A percentile compares a stretch with the other conserved stretches of the same genome.
These are phyloP conservation scores for Clarias laeviceps DNA, from an alignment of 2,797 vertebrate species.

Conservation along the genomic window DNA sequence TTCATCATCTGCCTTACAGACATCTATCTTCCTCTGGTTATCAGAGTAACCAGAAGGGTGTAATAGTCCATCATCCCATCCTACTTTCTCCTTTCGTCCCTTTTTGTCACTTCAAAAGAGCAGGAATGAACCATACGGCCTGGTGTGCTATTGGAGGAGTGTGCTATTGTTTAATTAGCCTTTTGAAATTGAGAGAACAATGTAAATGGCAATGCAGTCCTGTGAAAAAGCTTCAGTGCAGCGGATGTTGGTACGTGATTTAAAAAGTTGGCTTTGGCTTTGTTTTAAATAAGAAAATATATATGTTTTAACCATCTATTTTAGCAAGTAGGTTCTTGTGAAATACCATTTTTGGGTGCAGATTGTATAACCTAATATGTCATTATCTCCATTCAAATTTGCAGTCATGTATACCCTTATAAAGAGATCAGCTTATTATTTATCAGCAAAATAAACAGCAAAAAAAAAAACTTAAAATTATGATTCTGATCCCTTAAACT, in stretches of 20 bases:
- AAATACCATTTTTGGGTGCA: neutral
- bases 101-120: conserved; percentile 82
- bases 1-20: conserved; percentile 27
- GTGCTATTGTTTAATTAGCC: conserved; percentile 87
- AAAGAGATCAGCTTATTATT: neutral
- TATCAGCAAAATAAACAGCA: neutral
- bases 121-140: conserved; percentile 67
- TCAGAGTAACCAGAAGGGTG: conserved; percentile 58
- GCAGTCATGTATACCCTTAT: neutral
- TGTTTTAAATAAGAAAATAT: neutral
- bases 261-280: conserved; percentile 2
- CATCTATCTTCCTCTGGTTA: conserved; percentile 43
- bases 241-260: neutral
- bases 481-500: neutral
- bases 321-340: neutral
- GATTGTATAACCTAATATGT: neutral
- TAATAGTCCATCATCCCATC: conserved; percentile 63
- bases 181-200: conserved; percentile 81
- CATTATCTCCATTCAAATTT: neutral
- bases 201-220: conserved; percentile 57
- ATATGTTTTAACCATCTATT: neutral
- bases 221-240: neutral
- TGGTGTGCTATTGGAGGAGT: conserved; percentile 56
- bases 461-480: neutral
- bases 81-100: conserved; percentile 53